Evolutionary conservation across 2,113 vertebrate species (phyloP).

Genomic region (Beaufortia kweichowensis): DNA sequence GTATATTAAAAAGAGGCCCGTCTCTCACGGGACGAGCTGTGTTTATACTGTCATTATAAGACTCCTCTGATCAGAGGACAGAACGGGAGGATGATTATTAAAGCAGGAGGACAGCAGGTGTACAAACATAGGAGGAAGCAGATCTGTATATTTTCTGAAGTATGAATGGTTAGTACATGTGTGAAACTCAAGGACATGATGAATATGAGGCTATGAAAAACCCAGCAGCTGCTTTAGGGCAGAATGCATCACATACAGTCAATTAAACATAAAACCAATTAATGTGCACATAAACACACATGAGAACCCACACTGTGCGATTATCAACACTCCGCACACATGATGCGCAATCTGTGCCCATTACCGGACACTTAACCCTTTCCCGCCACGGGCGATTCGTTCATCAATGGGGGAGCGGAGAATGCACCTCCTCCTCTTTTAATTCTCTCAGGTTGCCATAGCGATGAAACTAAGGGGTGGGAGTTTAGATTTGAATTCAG

Average conservation of each 20-base stretch:
- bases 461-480: slow-evolving; percentile 66
- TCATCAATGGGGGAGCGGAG: slow-evolving; percentile 63
- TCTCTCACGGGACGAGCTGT: slow-evolving; percentile 23
- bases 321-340: slow-evolving; percentile 5
- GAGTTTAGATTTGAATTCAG: slow-evolving; percentile 77
- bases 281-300: neutral
- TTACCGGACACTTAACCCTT: slow-evolving; percentile 71
- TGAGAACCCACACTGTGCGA: neutral
- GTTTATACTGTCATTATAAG: slow-evolving; percentile 64
- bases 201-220: neutral
- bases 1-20: slow-evolving; percentile 31
- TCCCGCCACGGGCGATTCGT: slow-evolving; percentile 63
- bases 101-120: slow-evolving; percentile 69
- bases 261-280: neutral
- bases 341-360: slow-evolving; percentile 50
- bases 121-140: neutral
- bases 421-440: slow-evolving; percentile 42
- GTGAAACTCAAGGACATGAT: too few relatives aligned
- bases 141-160: too few relatives aligned
- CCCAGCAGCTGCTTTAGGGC: neutral
- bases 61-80: slow-evolving; percentile 59
- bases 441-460: slow-evolving; percentile 76
- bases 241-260: neutral
- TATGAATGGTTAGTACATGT: too few relatives aligned
- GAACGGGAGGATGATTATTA: slow-evolving; percentile 53